Conservation (phyloP, 2,797 vertebrate genomes). For the Cryptoprocta ferox region DNA sequence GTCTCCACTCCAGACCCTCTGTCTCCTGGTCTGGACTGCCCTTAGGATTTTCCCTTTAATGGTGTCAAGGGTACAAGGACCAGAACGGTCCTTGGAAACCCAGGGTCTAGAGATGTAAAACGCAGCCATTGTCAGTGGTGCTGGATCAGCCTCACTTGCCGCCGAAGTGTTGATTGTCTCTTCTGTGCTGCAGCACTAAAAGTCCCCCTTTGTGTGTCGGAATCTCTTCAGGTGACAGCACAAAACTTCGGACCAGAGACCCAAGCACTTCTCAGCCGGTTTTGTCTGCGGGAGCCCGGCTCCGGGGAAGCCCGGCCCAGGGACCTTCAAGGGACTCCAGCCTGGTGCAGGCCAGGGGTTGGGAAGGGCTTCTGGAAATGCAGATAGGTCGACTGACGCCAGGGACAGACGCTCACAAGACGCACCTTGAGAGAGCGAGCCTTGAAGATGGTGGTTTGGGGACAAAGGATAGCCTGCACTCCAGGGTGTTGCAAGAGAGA, state of each 20-base stretch:
- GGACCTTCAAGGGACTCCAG: not conserved
- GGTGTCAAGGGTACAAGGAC: not conserved
- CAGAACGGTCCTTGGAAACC: not conserved
- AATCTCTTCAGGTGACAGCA: conserved; percentile 30
- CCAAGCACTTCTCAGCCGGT: not conserved
- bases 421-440: not conserved
- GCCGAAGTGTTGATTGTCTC: not conserved
- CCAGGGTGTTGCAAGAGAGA: not conserved
- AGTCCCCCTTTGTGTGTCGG: not conserved
- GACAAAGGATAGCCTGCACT: not conserved
- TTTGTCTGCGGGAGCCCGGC: not conserved
- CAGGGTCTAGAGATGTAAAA: not conserved
- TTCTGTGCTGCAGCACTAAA: not conserved
- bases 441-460: not conserved
- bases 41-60: not conserved
- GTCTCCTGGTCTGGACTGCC: not conserved
- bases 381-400: not conserved
- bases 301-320: not conserved
- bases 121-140: not conserved
- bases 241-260: not conserved
- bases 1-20: not conserved
- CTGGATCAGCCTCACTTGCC: not conserved
- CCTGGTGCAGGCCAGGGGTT: not conserved
- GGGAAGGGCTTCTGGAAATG: not conserved
- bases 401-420: not conserved